Percentiles rank a stretch among this genome's conserved stretches.
phyloP scores from a whole-genome alignment of 2,888 invertebrate genomes.

The Sesamia inferens region DNA sequence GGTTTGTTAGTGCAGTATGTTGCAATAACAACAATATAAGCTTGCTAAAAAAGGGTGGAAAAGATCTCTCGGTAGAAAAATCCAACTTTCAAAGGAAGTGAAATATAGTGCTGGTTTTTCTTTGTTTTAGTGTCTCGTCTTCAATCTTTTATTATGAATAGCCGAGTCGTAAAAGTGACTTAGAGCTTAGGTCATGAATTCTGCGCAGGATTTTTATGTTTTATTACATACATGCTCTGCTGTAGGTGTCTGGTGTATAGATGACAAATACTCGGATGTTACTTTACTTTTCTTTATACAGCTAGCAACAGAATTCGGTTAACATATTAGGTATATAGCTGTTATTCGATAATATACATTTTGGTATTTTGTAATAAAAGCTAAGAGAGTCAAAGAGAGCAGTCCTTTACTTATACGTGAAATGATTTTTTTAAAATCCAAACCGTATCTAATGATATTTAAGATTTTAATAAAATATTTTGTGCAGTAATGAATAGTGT shows the following conservation, averaged over 20 bases:
- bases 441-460: too few relatives aligned
- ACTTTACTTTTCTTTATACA: conserved; percentile 9
- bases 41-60: not conserved
- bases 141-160: conserved; percentile 64
- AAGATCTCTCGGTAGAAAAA: not conserved
- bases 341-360: too few relatives aligned
- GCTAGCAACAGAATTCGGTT: too few relatives aligned
- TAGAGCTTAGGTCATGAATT: conserved; percentile 57
- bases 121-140: conserved; percentile 51
- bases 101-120: conserved; percentile 40
- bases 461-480: too few relatives aligned
- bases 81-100: conserved; percentile 30
- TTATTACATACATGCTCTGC: conserved; percentile 31
- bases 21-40: not conserved
- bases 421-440: too few relatives aligned
- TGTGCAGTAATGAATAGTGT: too few relatives aligned
- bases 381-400: too few relatives aligned
- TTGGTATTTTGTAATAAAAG: too few relatives aligned
- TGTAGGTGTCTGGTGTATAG: conserved; percentile 21
- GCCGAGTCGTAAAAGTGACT: conserved; percentile 59
- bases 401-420: too few relatives aligned
- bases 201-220: conserved; percentile 51
- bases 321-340: too few relatives aligned
- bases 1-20: too few relatives aligned
- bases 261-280: conserved; percentile 26